Conservation (phyloP, 2,113 vertebrate genomes). For the Synchiropus splendidus region DNA sequence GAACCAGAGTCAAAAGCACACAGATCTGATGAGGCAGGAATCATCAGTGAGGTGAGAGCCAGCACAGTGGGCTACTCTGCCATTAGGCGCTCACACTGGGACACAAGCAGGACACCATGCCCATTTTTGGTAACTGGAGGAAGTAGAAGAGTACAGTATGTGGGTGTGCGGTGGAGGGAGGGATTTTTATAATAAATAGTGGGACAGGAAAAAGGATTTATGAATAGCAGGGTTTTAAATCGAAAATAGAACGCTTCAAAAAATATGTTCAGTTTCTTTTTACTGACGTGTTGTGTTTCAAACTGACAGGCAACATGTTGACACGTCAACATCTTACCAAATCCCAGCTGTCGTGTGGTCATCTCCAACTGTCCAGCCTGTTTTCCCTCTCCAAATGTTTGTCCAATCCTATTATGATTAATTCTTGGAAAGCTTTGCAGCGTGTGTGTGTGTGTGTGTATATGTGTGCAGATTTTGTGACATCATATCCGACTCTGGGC, state of each 20-base stretch:
- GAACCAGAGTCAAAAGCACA: slow-evolving; percentile 48
- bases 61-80: slow-evolving; percentile 31
- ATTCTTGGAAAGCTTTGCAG: slow-evolving; percentile 44
- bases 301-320: slow-evolving; percentile 3
- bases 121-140: slow-evolving; percentile 51
- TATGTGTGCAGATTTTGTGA: slow-evolving; percentile 1
- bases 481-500: background rate
- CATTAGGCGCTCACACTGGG: slow-evolving; percentile 34
- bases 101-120: slow-evolving; percentile 27
- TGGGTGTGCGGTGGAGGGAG: slow-evolving; percentile 18
- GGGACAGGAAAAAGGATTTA: slow-evolving; percentile 13
- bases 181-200: slow-evolving; percentile 16
- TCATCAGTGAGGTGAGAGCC: slow-evolving; percentile 39
- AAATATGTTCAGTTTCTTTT: background rate
- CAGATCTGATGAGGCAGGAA: slow-evolving; percentile 54
- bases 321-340: slow-evolving; percentile 7
- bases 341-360: slow-evolving; percentile 24
- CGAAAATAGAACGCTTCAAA: slow-evolving; percentile 23
- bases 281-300: background rate
- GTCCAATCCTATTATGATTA: slow-evolving; percentile 39
- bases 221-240: slow-evolving; percentile 20
- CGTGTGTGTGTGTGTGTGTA: slow-evolving; percentile 5
- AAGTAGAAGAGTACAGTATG: slow-evolving; percentile 35
- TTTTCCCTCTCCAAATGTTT: slow-evolving; percentile 32
- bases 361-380: no score